Percentiles rank a stretch among this genome's conserved stretches.
These are phyloP conservation scores for Spodoptera exigua DNA, from an alignment of 2,888 invertebrate species.

Conservation along the genomic window DNA sequence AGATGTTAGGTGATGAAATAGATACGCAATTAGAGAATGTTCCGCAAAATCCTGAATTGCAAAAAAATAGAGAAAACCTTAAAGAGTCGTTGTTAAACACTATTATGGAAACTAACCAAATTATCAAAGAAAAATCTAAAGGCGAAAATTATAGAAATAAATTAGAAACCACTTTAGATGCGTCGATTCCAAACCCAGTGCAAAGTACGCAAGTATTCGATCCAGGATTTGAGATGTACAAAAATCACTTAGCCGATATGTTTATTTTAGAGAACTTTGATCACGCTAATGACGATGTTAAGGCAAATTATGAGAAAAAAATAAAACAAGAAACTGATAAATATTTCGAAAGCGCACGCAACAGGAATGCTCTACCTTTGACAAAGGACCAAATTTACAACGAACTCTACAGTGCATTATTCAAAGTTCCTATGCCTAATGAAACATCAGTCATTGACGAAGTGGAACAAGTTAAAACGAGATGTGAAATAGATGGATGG, in stretches of 20 bases:
- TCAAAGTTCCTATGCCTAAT: constrained; percentile 70
- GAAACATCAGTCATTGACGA: constrained; percentile 65
- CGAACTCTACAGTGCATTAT: constrained; percentile 71
- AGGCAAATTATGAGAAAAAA: constrained; percentile 67
- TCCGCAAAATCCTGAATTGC: constrained; percentile 57
- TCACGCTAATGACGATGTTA: constrained; percentile 66
- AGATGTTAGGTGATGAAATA: constrained; percentile 69
- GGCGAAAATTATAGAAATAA: constrained; percentile 71
- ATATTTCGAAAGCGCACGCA: constrained; percentile 65
- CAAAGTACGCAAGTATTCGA: constrained; percentile 56
- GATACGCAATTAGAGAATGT: constrained; percentile 65
- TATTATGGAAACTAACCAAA: constrained; percentile 65
- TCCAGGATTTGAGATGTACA: constrained; percentile 76
- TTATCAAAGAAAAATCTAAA: constrained; percentile 63
- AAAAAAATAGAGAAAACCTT: constrained; percentile 61
- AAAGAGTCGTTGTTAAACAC: constrained; percentile 62
- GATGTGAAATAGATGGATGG: constrained; percentile 75
- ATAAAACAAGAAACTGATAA: constrained; percentile 69
- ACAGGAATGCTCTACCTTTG: constrained; percentile 65
- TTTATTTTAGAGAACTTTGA: constrained; percentile 80
- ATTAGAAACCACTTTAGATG: constrained; percentile 70
- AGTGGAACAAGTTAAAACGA: constrained; percentile 75
- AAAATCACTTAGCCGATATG: constrained; percentile 69
- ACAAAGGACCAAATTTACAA: constrained; percentile 71
- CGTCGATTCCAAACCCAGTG: constrained; percentile 68